Evolutionary conservation across 2,888 invertebrate species (phyloP).

Genomic region (Callimorpha dominula): DNA sequence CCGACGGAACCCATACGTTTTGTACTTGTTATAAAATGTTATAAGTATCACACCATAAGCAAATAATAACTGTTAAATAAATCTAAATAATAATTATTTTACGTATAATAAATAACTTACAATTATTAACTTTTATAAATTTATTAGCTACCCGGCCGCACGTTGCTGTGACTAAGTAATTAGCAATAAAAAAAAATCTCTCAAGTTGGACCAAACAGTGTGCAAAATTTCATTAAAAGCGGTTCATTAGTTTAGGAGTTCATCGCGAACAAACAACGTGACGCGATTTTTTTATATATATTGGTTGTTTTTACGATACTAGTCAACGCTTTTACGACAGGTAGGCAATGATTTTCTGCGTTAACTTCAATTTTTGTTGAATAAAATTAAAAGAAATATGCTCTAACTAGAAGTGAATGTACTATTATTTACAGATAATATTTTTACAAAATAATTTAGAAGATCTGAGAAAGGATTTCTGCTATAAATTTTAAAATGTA

Average conservation of each 20-base stretch:
- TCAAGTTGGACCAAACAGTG: no score
- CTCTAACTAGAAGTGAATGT: neutral
- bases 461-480: neutral
- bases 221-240: no score
- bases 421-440: constrained; percentile 24
- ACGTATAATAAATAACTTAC: neutral
- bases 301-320: no score
- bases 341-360: neutral
- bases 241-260: no score
- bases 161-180: no score
- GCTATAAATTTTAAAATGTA: constrained; percentile 40
- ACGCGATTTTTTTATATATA: no score
- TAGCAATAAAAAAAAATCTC: no score
- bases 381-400: neutral
- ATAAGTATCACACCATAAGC: neutral
- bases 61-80: neutral
- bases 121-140: neutral
- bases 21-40: constrained; percentile 2
- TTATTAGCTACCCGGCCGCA: neutral
- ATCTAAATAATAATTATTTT: neutral
- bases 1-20: constrained; percentile 5
- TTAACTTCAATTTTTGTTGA: neutral
- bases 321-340: neutral
- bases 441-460: neutral
- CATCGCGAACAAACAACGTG: no score